These are phyloP conservation scores for Erythrocercus mccallii DNA, from an alignment of 2,113 vertebrate genomes.

Conservation along the genomic window DNA sequence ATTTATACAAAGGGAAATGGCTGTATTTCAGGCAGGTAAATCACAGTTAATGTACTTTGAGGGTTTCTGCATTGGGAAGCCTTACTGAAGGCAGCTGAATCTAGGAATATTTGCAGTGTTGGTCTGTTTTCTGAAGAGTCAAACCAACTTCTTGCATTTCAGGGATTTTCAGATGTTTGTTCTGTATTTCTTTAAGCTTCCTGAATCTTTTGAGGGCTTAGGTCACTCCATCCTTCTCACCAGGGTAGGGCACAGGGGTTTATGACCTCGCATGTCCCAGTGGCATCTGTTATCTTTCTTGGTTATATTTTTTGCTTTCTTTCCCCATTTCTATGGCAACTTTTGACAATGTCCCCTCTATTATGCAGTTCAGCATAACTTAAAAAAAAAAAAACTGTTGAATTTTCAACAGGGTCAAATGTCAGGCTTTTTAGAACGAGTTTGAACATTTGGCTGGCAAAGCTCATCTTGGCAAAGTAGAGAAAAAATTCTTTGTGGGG, in stretches of 20 bases:
- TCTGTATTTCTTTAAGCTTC: neutral
- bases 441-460: neutral
- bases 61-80: neutral
- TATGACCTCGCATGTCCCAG: fast-evolving
- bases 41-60: neutral
- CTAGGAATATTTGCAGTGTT: neutral
- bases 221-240: neutral
- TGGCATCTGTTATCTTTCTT: neutral
- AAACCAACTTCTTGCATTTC: neutral
- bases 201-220: neutral
- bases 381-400: neutral
- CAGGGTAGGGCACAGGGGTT: neutral
- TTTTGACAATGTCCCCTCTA: neutral
- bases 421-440: neutral
- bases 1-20: neutral
- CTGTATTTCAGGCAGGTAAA: neutral
- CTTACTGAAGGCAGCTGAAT: neutral
- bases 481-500: neutral
- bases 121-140: neutral
- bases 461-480: neutral
- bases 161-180: neutral
- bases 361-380: neutral
- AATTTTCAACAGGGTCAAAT: conserved; percentile 21
- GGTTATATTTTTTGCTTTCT: neutral
- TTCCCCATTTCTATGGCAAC: neutral